These are phyloP conservation scores for Porites rus DNA, from an alignment of 92 coral and sea anemone species.

Conservation along the genomic window DNA sequence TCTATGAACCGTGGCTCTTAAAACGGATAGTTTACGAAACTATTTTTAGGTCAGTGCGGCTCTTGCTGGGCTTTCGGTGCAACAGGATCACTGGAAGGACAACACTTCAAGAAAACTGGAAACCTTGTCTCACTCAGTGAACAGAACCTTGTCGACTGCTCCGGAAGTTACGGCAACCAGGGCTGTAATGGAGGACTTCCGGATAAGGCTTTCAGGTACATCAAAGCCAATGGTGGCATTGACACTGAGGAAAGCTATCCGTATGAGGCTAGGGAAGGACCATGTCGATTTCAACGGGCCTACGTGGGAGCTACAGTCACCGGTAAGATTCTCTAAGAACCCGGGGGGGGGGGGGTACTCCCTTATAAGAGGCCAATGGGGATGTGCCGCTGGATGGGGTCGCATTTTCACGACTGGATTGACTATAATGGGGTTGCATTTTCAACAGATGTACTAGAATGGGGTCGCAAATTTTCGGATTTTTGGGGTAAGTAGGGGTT, in stretches of 20 bases:
- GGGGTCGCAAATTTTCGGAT: too few relatives aligned
- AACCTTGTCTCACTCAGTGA: constrained; percentile 87
- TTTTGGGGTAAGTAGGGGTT: too few relatives aligned
- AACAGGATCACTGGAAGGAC: constrained; percentile 90
- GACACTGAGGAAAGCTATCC: constrained; percentile 87
- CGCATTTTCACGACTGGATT: too few relatives aligned
- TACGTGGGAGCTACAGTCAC: not conserved
- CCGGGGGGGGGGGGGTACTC: too few relatives aligned
- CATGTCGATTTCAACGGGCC: not conserved
- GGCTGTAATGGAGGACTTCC: constrained; percentile 86
- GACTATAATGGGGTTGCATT: too few relatives aligned
- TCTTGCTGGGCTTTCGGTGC: constrained; percentile 99
- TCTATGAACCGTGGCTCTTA: too few relatives aligned
- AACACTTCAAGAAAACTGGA: constrained; percentile 81
- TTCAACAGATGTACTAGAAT: too few relatives aligned
- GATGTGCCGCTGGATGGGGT: too few relatives aligned
- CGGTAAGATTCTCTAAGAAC: not conserved
- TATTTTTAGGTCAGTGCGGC: constrained; percentile 81
- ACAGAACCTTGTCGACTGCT: constrained; percentile 89
- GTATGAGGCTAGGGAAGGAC: constrained; percentile 11
- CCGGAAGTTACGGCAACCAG: constrained; percentile 69
- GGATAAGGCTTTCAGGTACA: constrained; percentile 82
- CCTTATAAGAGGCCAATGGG: too few relatives aligned
- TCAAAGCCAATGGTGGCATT: constrained; percentile 76
- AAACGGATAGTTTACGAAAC: not conserved